Evolutionary conservation across 2,888 invertebrate species (phyloP), one percentile per base, ranked within the genome.

Genomic region (Conistra vaccinii): DNA sequence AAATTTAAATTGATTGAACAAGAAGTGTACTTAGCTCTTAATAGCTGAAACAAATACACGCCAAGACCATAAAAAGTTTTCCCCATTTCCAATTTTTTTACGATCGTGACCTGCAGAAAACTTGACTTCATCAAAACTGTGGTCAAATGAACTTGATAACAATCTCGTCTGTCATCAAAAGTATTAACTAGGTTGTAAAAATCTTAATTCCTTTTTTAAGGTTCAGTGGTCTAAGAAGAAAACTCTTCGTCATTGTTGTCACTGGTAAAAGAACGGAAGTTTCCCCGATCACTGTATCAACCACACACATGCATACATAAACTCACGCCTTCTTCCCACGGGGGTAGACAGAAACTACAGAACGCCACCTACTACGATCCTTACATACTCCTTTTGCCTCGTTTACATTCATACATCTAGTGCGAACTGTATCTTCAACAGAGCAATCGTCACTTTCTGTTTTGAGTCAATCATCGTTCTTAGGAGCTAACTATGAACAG

Each of bases 121-220:
- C 62, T 63, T 63, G 32, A 20, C 51, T 76, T 78, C 69, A 26
- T 70, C 76, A 76, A 63, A 74, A 57, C 61, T 29, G 73, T 79
- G 73, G 60, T 62, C 79, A 73, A 55, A 51, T 72, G 55, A 55
- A 73, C 61, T 73, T 66, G 79, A 73, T 73, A 61, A 79, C 26
- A 79, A 78, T 73, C 55, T 57, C 32, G 48, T 51, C 65, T 78
- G 73, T 67, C 79, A 62, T 66, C 32, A 45, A 79, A 76, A 78
- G 66, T 67, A 78, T 66, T 79, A 79, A 65, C 61, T 66, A 62
- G 45, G 76, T 67, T 62, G 55, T 62, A 62, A 76, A 77, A 76
- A 17, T 70, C 55, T 62, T 62, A 62, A 78, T 76, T 55, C 55
- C 39, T 57, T 78, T 76, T 69, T 57, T 70, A 78, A 35, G 55